phyloP scores from a whole-genome alignment of 64 coral and sea anemone species.

The Dendrophyllia cribrosa region DNA sequence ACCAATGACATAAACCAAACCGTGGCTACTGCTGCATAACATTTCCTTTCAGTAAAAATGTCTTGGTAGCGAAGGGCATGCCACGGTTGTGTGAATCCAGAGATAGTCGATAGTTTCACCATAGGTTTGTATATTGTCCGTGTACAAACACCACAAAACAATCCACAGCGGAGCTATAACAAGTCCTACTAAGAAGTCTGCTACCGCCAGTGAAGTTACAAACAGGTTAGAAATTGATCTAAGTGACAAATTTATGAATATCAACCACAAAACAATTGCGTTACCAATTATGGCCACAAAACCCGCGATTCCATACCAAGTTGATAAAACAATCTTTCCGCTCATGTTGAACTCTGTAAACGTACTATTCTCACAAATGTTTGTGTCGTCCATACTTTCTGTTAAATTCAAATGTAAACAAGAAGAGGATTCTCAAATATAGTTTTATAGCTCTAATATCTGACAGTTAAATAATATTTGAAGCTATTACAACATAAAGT shows the following conservation, averaged over 20 bases:
- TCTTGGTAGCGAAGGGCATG: not conserved
- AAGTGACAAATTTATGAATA: not conserved
- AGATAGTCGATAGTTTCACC: not conserved
- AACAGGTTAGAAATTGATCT: slow-evolving; percentile 11
- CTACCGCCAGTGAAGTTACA: not conserved
- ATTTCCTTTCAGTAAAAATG: not conserved
- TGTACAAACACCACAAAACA: not conserved
- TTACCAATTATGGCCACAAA: slow-evolving; percentile 7
- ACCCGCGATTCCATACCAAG: not conserved
- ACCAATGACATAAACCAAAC: too few relatives aligned
- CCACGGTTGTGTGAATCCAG: too few relatives aligned
- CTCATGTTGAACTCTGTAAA: too few relatives aligned
- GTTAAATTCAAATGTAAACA: too few relatives aligned
- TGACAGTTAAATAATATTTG: too few relatives aligned
- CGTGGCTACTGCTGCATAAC: not conserved
- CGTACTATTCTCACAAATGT: too few relatives aligned
- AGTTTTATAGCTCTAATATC: too few relatives aligned
- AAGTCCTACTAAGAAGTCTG: too few relatives aligned
- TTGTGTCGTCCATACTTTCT: too few relatives aligned
- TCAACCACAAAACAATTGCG: not conserved
- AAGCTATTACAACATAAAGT: too few relatives aligned
- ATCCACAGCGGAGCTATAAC: not conserved
- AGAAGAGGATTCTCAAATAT: too few relatives aligned
- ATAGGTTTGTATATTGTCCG: not conserved
- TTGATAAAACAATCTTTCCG: too few relatives aligned